Conservation (phyloP, 2,888 invertebrate genomes). For the Dolichomitus sp. region DNA sequence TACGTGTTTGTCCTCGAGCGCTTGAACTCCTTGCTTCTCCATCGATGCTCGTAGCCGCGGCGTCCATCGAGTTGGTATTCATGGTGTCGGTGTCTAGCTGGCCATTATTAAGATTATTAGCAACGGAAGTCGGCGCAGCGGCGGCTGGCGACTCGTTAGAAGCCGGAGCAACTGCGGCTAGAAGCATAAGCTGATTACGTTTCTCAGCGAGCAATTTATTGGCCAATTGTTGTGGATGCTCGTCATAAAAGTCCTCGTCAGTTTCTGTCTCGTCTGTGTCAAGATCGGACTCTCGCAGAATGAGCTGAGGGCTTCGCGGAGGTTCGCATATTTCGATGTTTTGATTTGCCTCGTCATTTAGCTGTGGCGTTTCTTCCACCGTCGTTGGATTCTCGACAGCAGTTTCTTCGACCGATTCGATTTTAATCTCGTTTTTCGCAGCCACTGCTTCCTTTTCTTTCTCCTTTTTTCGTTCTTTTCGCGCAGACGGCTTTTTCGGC, state of each 20-base stretch:
- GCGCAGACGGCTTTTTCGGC: constrained; percentile 82
- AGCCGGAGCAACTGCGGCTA: constrained; percentile 89
- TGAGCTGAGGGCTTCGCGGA: constrained; percentile 81
- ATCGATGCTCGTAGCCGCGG: constrained; percentile 12
- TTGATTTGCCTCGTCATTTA: constrained; percentile 58
- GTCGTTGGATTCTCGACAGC: constrained; percentile 87
- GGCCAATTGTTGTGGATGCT: constrained; percentile 92
- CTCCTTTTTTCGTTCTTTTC: constrained; percentile 84
- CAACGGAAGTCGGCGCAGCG: background rate
- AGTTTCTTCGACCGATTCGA: constrained; percentile 82
- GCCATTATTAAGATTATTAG: constrained; percentile 81
- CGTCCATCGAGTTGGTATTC: constrained; percentile 31
- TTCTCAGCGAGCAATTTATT: constrained; percentile 92
- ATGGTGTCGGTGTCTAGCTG: constrained; percentile 51
- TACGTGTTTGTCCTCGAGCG: constrained; percentile 52
- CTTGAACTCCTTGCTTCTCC: background rate
- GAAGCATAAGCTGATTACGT: constrained; percentile 89
- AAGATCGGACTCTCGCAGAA: constrained; percentile 91
- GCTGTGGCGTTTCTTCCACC: constrained; percentile 57
- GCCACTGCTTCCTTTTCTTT: constrained; percentile 78
- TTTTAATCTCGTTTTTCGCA: constrained; percentile 81
- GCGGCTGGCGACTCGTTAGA: constrained; percentile 69
- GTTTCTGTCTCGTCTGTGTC: constrained; percentile 95
- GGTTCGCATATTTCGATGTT: constrained; percentile 61
- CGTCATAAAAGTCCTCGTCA: constrained; percentile 96